Evolutionary conservation across 2,888 invertebrate genomes (phyloP).

Genomic region (Eupeodes luniger): DNA sequence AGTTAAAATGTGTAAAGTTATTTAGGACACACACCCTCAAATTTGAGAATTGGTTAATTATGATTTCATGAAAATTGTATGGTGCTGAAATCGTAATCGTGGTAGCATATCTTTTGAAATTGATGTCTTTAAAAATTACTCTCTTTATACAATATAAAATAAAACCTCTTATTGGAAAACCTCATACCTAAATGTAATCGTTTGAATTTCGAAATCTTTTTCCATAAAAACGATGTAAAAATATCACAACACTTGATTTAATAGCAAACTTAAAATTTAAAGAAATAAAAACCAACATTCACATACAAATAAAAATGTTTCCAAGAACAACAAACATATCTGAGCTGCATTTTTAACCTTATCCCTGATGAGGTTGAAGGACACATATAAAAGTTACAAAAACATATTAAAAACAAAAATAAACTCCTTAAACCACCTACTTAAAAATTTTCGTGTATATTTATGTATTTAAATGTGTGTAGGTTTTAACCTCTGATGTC

Average conservation of each 20-base stretch:
- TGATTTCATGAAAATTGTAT: no score
- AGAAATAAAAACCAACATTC: neutral
- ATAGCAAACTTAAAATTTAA: neutral
- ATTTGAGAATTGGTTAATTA: no score
- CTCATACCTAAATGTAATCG: no score
- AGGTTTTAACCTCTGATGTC: neutral
- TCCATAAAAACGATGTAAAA: no score
- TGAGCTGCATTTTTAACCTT: constrained; percentile 1
- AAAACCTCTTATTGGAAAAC: no score
- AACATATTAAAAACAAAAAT: neutral
- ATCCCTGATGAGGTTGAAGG: neutral
- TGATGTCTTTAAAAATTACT: no score
- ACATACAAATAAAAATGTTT: neutral
- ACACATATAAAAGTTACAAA: neutral
- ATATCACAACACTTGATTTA: neutral
- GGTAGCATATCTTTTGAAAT: no score
- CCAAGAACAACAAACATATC: neutral
- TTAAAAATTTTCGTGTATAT: neutral
- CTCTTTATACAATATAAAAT: no score
- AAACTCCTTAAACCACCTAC: constrained; percentile 17
- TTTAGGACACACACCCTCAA: no score
- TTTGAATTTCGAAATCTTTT: no score
- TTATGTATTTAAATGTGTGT: neutral
- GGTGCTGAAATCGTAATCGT: no score
- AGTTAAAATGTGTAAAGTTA: no score